Evolutionary conservation across 2,888 invertebrate genomes (phyloP), one percentile per base, ranked within the genome.

Genomic region (Cephus nigrinus): DNA sequence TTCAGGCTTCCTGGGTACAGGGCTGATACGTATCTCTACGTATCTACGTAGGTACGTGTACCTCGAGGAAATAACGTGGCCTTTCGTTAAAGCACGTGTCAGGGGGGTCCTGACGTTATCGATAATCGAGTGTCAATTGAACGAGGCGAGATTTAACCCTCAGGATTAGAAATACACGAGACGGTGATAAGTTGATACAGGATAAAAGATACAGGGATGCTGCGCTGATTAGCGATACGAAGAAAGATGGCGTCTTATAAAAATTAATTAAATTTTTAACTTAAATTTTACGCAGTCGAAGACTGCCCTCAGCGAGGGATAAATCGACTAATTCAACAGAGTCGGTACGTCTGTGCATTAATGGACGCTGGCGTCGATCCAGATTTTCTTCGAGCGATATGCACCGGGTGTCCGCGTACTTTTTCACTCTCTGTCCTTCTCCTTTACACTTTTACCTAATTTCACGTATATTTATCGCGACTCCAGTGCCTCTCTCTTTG

Each of bases 321-420:
- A 55, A 55, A 55, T 55, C 55, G 55, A 9, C 23, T 55, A 55
- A 55, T 55, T 23, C 55, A 55, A 55, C 55, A 9, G 55, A 55
- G 2, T 55, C 23, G 23, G 55, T 55, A 55, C 55, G 55, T 55
- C 76, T 75, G 78, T 32, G 80, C 82, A 81, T 82, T 84, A 85
- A 86, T 85, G 83, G 84, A 78, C 76, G 78, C 82, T 85, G 86
- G 84, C 85, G 80, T 77, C 40, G 74, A 73, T 83, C 84, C 83
- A 86, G 83, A 82, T 80, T 78, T 80, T 75, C 71, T 79, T 80
- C 76, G 78, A 78, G 79, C 75, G 74, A 75, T 76, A 75, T 78
- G 77, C 76, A 79, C 76, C 71, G 71, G 71, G 71, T 71, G 71
- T 71, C 1, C 12, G 32, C 71, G 23, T 71, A 76, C 78, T 72